Base-by-base conservation (phyloP, 2,888 invertebrate genomes). In the Ypsolopha scabrella region DNA sequence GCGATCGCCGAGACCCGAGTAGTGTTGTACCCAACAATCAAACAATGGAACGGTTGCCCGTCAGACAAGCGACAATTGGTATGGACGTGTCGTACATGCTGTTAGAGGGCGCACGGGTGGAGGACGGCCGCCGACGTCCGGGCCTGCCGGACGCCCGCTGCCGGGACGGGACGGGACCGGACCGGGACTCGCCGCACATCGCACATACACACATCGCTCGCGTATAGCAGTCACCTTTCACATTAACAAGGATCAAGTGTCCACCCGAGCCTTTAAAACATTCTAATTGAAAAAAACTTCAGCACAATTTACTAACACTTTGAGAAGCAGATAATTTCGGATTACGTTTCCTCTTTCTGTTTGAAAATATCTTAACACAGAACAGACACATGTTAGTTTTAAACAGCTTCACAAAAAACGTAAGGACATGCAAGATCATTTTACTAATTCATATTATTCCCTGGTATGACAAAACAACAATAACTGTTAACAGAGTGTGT, bases 11-110 rank as follows among this genome's bases (percentile, higher is more conserved):
- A 81, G 83, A 87, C 87, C 87, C 86, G 82, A 86, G 82, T 85
- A 80, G 87, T 82, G 85, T 87, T 85, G 87, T 87, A 87, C 87
- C 87, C 87, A 87, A 85, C 87, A 87, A 86, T 87, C 87, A 88
- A 68, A 86, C 83, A 87, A 87, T 86, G 87, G 87, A 87, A 86
- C 87, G 87, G 86, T 87, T 87, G 86, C 87, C 87, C 87, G 87
- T 87, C 87, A 87, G 87, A 87, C 85, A 87, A 85, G 85, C 86
- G 86, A 85, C 85, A 83, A 74, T 86, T 85, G 77, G 83, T 81
- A 79, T 81, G 77, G 44, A 77, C 70, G 79, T 81, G 81, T 78
- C 79, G 79, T 80, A 87, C 89, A 87, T 80, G 85, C 81, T 83
- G 86, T 83, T 79, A 80, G 67, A 76, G 79, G 77, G 74, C 77